These are phyloP conservation scores for Tanypteryx hageni DNA, from an alignment of 2,888 invertebrate species.

Conservation along the genomic window DNA sequence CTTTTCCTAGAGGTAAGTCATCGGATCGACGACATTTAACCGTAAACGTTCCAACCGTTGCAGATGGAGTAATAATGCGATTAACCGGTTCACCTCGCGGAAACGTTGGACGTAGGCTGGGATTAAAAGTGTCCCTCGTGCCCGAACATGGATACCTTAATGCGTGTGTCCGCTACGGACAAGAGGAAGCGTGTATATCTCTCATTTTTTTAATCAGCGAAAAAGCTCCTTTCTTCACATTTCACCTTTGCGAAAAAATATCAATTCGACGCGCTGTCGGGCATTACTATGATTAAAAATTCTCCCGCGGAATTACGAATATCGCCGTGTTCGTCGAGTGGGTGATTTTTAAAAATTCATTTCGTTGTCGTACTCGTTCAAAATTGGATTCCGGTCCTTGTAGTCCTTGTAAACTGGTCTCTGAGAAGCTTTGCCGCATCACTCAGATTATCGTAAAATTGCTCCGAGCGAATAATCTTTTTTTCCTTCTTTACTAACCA, in stretches of 20 bases:
- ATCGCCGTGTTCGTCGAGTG: too few relatives aligned
- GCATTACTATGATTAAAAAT: constrained; percentile 23
- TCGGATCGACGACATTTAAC: neutral
- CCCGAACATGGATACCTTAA: neutral
- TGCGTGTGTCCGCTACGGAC: too few relatives aligned
- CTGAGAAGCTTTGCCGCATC: too few relatives aligned
- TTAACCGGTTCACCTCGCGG: neutral
- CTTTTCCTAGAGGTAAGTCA: neutral
- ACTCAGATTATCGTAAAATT: too few relatives aligned
- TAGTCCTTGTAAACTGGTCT: too few relatives aligned
- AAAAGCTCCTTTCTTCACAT: neutral
- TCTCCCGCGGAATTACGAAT: neutral
- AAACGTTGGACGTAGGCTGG: neutral
- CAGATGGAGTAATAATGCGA: too few relatives aligned
- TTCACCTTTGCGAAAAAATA: neutral
- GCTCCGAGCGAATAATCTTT: too few relatives aligned
- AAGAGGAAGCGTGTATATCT: too few relatives aligned
- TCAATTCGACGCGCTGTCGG: neutral
- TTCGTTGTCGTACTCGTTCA: too few relatives aligned
- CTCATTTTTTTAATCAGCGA: neutral
- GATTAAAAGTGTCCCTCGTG: neutral
- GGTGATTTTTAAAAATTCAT: too few relatives aligned
- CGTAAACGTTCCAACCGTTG: neutral
- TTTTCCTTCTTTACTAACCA: too few relatives aligned
- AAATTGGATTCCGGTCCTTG: too few relatives aligned